A percentile compares a stretch with the other conserved stretches of the same genome.
Evolutionary conservation across 1,140 invertebrate genomes (phyloP).

Genomic region (Drosophila baimaii): DNA sequence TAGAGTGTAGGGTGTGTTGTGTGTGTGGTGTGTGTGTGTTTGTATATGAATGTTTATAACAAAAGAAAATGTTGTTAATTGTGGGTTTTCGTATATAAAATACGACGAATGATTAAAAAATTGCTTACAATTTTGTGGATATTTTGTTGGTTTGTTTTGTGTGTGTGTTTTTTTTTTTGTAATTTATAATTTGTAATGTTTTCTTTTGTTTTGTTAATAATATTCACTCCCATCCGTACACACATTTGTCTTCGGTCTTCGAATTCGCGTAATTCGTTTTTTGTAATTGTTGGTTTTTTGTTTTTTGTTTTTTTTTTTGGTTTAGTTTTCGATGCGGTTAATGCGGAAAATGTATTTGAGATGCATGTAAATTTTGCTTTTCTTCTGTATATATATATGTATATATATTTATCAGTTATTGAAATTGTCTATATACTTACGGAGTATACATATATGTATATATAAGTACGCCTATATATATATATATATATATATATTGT

Average conservation of each 20-base stretch:
- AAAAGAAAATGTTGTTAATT: slow-evolving; percentile 41
- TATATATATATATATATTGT: slow-evolving; percentile 9
- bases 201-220: slow-evolving; percentile 22
- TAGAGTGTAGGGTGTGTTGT: neutral
- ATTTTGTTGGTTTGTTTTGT: slow-evolving; percentile 30
- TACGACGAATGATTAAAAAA: slow-evolving; percentile 76
- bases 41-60: slow-evolving; percentile 16
- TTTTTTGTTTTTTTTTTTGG: slow-evolving; percentile 32
- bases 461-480: slow-evolving; percentile 36
- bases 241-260: slow-evolving; percentile 20
- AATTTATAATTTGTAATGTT: slow-evolving; percentile 34
- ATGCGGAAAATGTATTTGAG: slow-evolving; percentile 75
- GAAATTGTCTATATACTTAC: slow-evolving; percentile 70
- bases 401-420: slow-evolving; percentile 65
- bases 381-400: slow-evolving; percentile 51
- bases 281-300: slow-evolving; percentile 55
- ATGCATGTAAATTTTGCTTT: slow-evolving; percentile 69
- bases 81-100: slow-evolving; percentile 60
- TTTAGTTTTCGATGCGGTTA: slow-evolving; percentile 59
- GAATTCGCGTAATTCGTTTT: slow-evolving; percentile 40
- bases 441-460: slow-evolving; percentile 46
- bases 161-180: too few relatives aligned
- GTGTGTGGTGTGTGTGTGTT: neutral
- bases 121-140: slow-evolving; percentile 67
- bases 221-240: slow-evolving; percentile 39